These are phyloP conservation scores for Cerastis rubricosa DNA, from an alignment of 2,888 invertebrate genomes.

Conservation along the genomic window DNA sequence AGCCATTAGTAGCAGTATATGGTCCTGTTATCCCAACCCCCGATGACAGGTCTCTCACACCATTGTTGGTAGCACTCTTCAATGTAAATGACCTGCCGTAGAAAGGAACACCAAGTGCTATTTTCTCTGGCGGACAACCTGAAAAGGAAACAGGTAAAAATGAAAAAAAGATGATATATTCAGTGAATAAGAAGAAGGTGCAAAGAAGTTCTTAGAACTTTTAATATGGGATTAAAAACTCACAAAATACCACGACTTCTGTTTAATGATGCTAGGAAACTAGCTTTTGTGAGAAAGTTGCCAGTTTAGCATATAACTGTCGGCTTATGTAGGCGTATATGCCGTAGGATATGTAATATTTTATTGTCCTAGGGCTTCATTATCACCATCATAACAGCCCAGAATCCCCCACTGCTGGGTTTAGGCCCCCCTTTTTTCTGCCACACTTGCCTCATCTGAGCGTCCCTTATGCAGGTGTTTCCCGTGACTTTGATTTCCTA, in stretches of 20 bases:
- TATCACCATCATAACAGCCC: too few species aligned
- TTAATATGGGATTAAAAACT: neutral
- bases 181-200: neutral
- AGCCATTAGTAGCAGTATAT: slow-evolving; percentile 92
- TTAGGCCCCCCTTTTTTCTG: too few species aligned
- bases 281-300: neutral
- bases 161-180: neutral
- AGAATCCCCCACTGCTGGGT: too few species aligned
- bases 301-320: neutral
- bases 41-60: slow-evolving; percentile 89
- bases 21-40: slow-evolving; percentile 92
- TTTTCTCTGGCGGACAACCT: slow-evolving; percentile 90
- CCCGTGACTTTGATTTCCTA: too few species aligned
- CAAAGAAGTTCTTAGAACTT: neutral
- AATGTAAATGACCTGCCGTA: slow-evolving; percentile 94
- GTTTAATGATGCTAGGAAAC: neutral
- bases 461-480: too few species aligned
- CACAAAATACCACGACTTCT: neutral
- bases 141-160: neutral
- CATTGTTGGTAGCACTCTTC: slow-evolving; percentile 79
- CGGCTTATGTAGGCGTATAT: neutral
- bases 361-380: too few species aligned
- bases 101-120: slow-evolving; percentile 93
- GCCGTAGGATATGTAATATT: neutral
- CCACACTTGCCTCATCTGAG: too few species aligned